Evolutionary conservation across 2,888 invertebrate genomes (phyloP), one percentile per base, ranked within the genome.

Genomic region (Artemia sinica): DNA sequence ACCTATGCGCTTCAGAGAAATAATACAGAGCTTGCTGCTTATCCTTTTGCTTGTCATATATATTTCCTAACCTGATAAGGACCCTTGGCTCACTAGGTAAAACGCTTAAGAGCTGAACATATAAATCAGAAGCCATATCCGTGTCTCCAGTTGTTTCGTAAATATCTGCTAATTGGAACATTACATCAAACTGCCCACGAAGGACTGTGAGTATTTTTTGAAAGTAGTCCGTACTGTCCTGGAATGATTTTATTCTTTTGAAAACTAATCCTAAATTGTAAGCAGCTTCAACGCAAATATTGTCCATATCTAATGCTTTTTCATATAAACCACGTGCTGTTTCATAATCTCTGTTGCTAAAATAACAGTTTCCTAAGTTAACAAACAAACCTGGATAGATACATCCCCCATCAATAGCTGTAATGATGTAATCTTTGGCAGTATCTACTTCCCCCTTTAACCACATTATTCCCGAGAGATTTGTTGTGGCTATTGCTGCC

Each of bases 21-120:
- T 86, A 88, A 75, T 89, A 88, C 78, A 87, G 88, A 0, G 92
- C 91, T 76, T 89, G 89, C 74, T 90, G 89, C 73, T 91, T 86
- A 79, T 98, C 97, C 3, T 91, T 93, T 75, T 89, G 85, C 71
- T 84, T 85, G 75, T 92, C 92, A 77, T 91, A 92, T 74, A 97
- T 83, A 75, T 89, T 86, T 0, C 94, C 97, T 69, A 96, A 82
- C 76, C 91, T 89, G 74, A 89, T 86, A 67, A 95, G 83, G 67
- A 95, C 85, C 63, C 87, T 87, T 0, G 93, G 89, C 78, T 98
- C 98, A 74, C 91, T 88, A 1, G 94, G 87, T 41, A 87, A 85
- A 69, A 91, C 82, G 51, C 90, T 88, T 71, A 91, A 80, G 6
- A 92, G 81, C 76, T 91, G 89, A 74, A 89, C 80, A 75, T 84